A percentile compares a stretch with the other conserved stretches of the same genome.
These are phyloP conservation scores for Helicoverpa assulta DNA, from an alignment of 2,888 invertebrate genomes.

Conservation along the genomic window DNA sequence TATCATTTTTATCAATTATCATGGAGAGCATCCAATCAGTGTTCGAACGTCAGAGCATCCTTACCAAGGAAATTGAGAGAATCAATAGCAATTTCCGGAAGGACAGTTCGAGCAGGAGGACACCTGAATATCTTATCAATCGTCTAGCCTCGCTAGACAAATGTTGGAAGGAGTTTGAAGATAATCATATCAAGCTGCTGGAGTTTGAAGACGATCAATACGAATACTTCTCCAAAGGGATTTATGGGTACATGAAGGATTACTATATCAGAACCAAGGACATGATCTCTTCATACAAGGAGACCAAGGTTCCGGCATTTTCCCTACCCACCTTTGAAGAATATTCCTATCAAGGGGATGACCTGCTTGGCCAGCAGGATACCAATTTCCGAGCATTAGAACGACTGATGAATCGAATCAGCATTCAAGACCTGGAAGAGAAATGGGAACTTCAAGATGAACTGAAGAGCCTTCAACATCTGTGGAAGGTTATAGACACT, in stretches of 20 bases:
- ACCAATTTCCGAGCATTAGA: too few relatives aligned
- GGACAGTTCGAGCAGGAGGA: constrained; percentile 6
- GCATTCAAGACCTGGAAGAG: constrained; percentile 2
- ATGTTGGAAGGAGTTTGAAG: constrained; percentile 11
- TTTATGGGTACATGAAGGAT: constrained; percentile 9
- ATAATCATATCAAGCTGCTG: constrained; percentile 10
- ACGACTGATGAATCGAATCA: not conserved
- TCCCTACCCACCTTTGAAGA: too few relatives aligned
- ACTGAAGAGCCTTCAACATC: constrained; percentile 1
- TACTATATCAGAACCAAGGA: constrained; percentile 8
- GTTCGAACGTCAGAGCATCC: constrained; percentile 9
- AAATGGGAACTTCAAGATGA: constrained; percentile 6
- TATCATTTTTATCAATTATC: constrained; percentile 10
- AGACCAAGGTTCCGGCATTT: not conserved
- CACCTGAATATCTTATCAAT: constrained; percentile 9
- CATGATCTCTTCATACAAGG: constrained; percentile 6
- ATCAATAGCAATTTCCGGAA: too few relatives aligned
- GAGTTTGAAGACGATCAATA: constrained; percentile 9
- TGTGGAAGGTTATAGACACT: constrained; percentile 1
- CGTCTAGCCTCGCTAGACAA: constrained; percentile 4
- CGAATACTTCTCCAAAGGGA: not conserved
- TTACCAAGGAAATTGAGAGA: not conserved
- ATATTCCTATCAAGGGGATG: too few relatives aligned
- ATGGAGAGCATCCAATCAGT: constrained; percentile 8
- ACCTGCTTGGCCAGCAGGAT: too few relatives aligned